Base-by-base conservation (phyloP, 2,888 invertebrate species). In the Blastobasis lacticolella region DNA sequence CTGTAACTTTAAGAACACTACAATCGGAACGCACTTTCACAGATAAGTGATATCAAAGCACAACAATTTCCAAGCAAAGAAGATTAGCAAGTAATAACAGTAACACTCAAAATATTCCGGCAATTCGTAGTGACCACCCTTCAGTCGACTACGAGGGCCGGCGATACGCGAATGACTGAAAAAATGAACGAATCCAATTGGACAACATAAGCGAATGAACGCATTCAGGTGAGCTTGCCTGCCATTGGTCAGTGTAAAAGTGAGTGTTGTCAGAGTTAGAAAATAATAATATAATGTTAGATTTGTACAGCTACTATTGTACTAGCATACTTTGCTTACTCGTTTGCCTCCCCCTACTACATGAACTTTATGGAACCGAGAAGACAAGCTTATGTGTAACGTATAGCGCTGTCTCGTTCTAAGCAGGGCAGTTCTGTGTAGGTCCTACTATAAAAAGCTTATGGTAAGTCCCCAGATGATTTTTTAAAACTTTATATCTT, bases 61-160 rank as follows among this genome's bases (percentile, higher is more conserved):
- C 68, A 71, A 62, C 56, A 71, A 54, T 59, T 67, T 60, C 61
- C 62, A 47, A 58, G 62, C 57, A 63, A 65, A 65, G 58, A 59
- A 61, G 59, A 64, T 58, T 59, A 58, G 53, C 53, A 60, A 60
- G 54, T 54, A 57, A 59, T 56, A 72, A 66, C 51, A 56, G 53
- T 23, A 57, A 71, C 77, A 80, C 79, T 73, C 63, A 67, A 73
- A 74, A 60, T 56, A 57, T 57, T 78, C 83, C 87, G 86, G 83
- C 64, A 67, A 62, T 53, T 57, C 61, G 79, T 77, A 87, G 81
- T 82, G 78, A 81, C 78, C 61, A 67, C 67, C 73, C 70, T 61
- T 65, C 63, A 78, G 75, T 74, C 84, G 75, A 84, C 85, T 78
- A 81, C 78, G 49, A 61, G 48, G 51, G 69, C 81, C 84, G 79